Evolutionary conservation across 2,797 vertebrate species (phyloP), one percentile per base, ranked within the genome.

Genomic region (Falco concolor): DNA sequence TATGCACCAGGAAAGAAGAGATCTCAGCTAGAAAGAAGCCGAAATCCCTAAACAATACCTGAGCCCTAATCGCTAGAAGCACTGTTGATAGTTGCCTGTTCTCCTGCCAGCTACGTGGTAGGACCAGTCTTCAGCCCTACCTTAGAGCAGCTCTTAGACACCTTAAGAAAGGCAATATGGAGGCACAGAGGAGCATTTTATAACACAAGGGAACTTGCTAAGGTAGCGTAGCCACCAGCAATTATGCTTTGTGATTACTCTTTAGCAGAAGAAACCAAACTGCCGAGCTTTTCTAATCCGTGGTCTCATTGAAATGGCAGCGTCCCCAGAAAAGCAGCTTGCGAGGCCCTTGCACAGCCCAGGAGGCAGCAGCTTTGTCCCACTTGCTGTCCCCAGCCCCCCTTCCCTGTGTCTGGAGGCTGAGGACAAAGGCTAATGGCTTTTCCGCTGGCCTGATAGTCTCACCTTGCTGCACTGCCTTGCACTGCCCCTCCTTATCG

Each of bases 381-480:
- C 63, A 69, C 72, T 6, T 1, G 3, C 65, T 89, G 44, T 65
- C 28, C 53, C 68, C 32, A 38, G 84, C 25, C 63, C 56, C 76
- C 86, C 50, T 95, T 59, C 27, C 53, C 64, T 16, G 9, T 0
- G 4, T 68, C 20, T 82, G 88, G 78, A 87, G n/a, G 64, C 69
- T 0, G n/a, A 52, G 81, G 52, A 85, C 64, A 92, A 87, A 92
- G 47, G 56, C n/a, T 78, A 80, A 90, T 60, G n/a, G 75, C 42
- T 87, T 95, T 94, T 77, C 89, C 2, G 6, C 63, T 70, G 52
- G 67, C 40, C 44, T 1, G 50, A 93, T 88, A 94, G 76, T 88
- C 92, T 95, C 96, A 96, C 95, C 78, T 97, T 97, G 90, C 93
- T 96, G 94, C 94, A 76, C 81, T 84, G 84, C 85, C 67, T 78